Evolutionary conservation across 2,797 vertebrate species (phyloP).

Genomic region (Mormyrops boulengeri): DNA sequence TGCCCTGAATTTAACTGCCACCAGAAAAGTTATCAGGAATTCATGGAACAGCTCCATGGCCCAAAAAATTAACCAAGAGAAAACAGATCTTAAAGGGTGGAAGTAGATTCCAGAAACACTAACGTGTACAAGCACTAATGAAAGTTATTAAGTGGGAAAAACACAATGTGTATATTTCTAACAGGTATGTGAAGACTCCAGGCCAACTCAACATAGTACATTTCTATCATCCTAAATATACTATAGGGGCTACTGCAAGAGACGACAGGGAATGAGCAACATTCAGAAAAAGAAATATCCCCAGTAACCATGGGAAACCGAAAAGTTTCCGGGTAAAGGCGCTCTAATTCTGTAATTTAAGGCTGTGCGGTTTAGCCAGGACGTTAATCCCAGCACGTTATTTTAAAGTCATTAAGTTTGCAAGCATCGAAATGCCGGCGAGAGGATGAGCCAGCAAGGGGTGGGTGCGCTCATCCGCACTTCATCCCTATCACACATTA

Average conservation of each 20-base stretch:
- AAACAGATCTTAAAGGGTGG: not conserved
- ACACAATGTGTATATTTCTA: not conserved
- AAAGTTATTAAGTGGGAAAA: not conserved
- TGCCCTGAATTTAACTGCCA: not conserved
- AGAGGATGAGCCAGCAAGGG: not conserved
- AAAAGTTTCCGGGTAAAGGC: not conserved
- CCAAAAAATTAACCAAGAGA: not conserved
- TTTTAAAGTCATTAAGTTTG: not conserved
- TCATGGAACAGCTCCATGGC: not conserved
- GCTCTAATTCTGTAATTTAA: not conserved
- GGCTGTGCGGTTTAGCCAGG: not conserved
- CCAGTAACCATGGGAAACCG: not conserved
- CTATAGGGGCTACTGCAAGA: not conserved
- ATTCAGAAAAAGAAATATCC: not conserved
- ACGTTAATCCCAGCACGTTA: not conserved
- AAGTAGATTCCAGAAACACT: not conserved
- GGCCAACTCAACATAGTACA: not conserved
- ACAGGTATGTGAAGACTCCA: not conserved
- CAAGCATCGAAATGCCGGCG: not conserved
- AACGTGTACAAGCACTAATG: not conserved
- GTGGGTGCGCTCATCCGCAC: not conserved
- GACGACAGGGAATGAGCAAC: not conserved
- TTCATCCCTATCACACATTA: not conserved
- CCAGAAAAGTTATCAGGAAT: not conserved
- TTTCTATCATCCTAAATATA: not conserved